Base-by-base conservation (phyloP, 2,888 invertebrate genomes). In the Onthophagus sagittarius region DNA sequence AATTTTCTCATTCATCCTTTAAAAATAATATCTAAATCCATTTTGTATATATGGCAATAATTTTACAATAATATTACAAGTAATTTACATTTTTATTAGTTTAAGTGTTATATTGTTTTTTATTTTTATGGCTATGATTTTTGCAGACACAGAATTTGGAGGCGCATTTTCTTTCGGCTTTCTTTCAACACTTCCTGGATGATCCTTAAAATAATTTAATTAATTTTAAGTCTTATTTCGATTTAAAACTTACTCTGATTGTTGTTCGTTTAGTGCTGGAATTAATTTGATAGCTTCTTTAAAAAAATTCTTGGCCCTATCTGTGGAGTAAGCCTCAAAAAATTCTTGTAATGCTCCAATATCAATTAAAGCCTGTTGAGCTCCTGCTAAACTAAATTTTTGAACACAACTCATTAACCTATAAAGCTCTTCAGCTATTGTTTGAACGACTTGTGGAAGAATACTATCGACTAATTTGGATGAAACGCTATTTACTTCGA, bases 341-440 rank as follows among this genome's bases (percentile, higher is more conserved):
- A 92, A 89, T 78, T 91, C 90, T 77, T 90, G 89, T 33, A 95
- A 84, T 11, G 92, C 89, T 63, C 87, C 86, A 74, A 94, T 89
- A 81, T 95, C 97, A 5, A 94, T 90, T 62, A 91, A 89, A 15
- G 96, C 96, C 87, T 95, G 94, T 81, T 92, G 88, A 71, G 91
- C 91, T 65, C 94, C 93, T 73, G 90, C 88, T 77, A 88, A 87
- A 82, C 90, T 91, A 80, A 93, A 93, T 76, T 89, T 88, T 75
- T 88, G 88, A 9, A 93, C 93, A 83, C 94, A 94, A 62, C 92
- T 91, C 87, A 96, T 94, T 9, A 98, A 88, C 9, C 98, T 89
- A 63, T 95, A 93, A 76, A 98, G 87, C 87, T 98, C 98, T 86
- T 98, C 97, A 77, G 95, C 94, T 74, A 98, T 94, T 0, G 94